Evolutionary conservation across 2,888 invertebrate genomes (phyloP).

Genomic region (Himalopsyche japonica): DNA sequence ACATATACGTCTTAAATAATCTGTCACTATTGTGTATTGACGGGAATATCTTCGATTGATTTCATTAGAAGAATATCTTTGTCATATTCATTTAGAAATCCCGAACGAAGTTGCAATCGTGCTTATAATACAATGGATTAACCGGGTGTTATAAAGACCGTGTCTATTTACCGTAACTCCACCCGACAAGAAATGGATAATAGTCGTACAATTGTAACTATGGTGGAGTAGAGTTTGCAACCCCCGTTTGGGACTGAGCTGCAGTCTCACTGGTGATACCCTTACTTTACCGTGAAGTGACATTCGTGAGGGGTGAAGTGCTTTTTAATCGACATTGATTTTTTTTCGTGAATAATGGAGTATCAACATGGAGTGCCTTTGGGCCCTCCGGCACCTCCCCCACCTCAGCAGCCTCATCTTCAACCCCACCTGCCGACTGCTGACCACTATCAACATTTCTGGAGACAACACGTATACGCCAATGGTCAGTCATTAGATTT

Average conservation of each 20-base stretch:
- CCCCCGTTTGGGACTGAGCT: not conserved
- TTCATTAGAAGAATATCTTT: no score
- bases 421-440: constrained; percentile 65
- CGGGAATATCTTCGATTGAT: no score
- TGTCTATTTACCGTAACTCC: not conserved
- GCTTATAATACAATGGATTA: not conserved
- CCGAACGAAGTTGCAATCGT: not conserved
- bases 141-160: not conserved
- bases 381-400: constrained; percentile 67
- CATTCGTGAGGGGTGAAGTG: constrained; percentile 4
- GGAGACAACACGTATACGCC: constrained; percentile 80
- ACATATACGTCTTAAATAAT: no score
- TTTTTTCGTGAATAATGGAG: constrained; percentile 49
- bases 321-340: not conserved
- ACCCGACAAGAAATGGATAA: not conserved
- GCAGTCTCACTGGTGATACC: not conserved
- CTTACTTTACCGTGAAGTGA: not conserved
- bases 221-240: not conserved
- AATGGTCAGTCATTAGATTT: constrained; percentile 63
- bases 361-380: constrained; percentile 56
- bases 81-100: not conserved
- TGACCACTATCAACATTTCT: constrained; percentile 75
- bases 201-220: not conserved
- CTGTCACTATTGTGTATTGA: no score
- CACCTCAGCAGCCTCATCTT: constrained; percentile 67